phyloP scores from a whole-genome alignment of 2,797 vertebrate species.

The Gymnoscopelus braueri region DNA sequence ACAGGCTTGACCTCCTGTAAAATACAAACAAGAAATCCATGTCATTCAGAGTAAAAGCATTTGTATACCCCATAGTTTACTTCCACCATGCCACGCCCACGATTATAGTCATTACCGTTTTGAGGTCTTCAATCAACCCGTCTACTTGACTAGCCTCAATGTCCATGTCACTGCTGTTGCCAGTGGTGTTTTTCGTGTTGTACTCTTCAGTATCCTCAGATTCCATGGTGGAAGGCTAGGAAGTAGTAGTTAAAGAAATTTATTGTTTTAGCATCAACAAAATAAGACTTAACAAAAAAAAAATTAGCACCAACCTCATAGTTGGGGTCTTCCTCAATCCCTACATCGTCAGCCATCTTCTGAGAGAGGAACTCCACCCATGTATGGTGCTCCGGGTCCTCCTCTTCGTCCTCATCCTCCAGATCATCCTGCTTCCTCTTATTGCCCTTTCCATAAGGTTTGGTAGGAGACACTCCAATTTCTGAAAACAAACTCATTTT shows the following conservation, averaged over 20 bases:
- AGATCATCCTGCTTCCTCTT: conserved; percentile 86
- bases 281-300: not conserved
- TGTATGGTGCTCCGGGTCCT: conserved; percentile 72
- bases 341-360: conserved; percentile 77
- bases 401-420: conserved; percentile 72
- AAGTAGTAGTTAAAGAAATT: not conserved
- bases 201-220: conserved; percentile 83
- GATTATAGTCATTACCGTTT: conserved; percentile 42
- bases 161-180: conserved; percentile 84
- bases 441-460: conserved; percentile 80
- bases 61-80: no score
- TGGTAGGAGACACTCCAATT: conserved; percentile 69
- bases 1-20: conserved; percentile 29
- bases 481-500: conserved; percentile 68
- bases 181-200: conserved; percentile 79
- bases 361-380: conserved; percentile 79
- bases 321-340: conserved; percentile 65
- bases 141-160: conserved; percentile 70
- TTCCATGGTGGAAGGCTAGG: conserved; percentile 77
- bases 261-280: not conserved
- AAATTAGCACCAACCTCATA: conserved; percentile 80
- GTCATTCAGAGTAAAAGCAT: not conserved
- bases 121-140: conserved; percentile 67
- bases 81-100: not conserved
- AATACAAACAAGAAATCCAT: not conserved